Conservation (phyloP, 2,113 vertebrate species). For the Synchiropus splendidus region DNA sequence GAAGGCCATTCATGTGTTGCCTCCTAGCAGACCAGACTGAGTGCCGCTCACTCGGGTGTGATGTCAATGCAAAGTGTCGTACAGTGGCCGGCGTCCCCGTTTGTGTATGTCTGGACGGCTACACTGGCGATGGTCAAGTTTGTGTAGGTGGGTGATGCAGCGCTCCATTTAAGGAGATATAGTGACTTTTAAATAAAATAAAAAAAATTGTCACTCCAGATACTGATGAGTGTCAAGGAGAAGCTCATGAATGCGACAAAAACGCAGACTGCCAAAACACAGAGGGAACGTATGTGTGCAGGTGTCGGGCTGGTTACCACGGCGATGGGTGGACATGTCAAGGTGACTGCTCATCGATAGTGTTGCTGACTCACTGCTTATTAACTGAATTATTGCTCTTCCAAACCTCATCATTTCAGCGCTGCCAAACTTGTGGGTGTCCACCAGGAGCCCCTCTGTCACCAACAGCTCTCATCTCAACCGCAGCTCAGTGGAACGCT, state of each 20-base stretch:
- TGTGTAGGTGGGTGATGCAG: slow-evolving; percentile 73
- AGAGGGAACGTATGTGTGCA: slow-evolving; percentile 65
- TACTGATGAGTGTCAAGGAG: slow-evolving; percentile 68
- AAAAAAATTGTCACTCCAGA: slow-evolving; percentile 47
- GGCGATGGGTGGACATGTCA: slow-evolving; percentile 45
- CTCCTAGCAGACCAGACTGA: slow-evolving; percentile 68
- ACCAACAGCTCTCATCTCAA: slow-evolving; percentile 29
- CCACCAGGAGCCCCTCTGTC: slow-evolving; percentile 36
- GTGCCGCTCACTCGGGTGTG: slow-evolving; percentile 68
- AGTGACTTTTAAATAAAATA: too few relatives aligned
- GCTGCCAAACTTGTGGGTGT: slow-evolving; percentile 14
- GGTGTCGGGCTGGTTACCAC: slow-evolving; percentile 36
- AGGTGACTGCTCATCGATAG: slow-evolving; percentile 32
- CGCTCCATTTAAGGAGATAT: too few relatives aligned
- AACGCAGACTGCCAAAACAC: slow-evolving; percentile 66
- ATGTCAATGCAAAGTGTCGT: slow-evolving; percentile 66
- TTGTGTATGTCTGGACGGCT: slow-evolving; percentile 77
- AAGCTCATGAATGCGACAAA: slow-evolving; percentile 61
- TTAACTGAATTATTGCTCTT: too few relatives aligned
- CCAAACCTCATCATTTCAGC: slow-evolving; percentile 11
- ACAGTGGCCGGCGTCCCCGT: slow-evolving; percentile 50
- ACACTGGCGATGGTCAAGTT: slow-evolving; percentile 65
- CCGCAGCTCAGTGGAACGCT: slow-evolving; percentile 46
- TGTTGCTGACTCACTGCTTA: too few relatives aligned
- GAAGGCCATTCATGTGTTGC: slow-evolving; percentile 3